These are phyloP conservation scores for Pygoscelis adeliae DNA, from an alignment of 2,113 vertebrate species.

Conservation along the genomic window DNA sequence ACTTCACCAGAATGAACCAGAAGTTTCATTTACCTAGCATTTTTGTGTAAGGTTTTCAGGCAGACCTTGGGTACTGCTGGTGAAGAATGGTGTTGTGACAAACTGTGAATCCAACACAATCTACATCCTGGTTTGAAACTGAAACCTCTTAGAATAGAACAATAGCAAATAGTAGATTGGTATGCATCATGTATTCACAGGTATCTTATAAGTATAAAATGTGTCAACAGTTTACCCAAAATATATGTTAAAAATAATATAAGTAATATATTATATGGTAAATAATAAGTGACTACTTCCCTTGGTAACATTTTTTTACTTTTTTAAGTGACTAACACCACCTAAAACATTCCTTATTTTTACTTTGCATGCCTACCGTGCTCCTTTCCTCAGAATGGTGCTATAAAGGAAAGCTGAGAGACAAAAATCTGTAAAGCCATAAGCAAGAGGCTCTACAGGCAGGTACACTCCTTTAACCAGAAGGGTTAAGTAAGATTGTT, in stretches of 20 bases:
- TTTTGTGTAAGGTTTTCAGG: conserved; percentile 30
- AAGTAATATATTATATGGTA: neutral
- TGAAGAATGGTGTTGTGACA: conserved; percentile 17
- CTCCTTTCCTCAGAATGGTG: neutral
- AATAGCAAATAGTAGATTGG: conserved; percentile 23
- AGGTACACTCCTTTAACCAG: neutral
- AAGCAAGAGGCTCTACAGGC: neutral
- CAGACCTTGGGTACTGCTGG: neutral
- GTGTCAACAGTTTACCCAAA: neutral
- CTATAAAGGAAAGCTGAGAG: neutral
- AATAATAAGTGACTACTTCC: neutral
- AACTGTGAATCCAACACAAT: neutral
- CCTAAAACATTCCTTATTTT: neutral
- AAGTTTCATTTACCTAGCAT: conserved; percentile 2
- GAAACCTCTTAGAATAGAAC: conserved; percentile 57
- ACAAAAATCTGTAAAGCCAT: neutral
- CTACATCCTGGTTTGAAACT: conserved; percentile 37
- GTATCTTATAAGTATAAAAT: conserved; percentile 50
- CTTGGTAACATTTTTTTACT: neutral
- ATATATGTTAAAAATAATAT: neutral
- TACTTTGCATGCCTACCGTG: neutral
- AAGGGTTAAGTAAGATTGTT: neutral
- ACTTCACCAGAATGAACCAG: neutral
- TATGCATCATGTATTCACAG: neutral
- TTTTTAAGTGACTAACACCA: neutral